Base-by-base conservation (phyloP, 2,113 vertebrate species). In the Oncorhynchus mykiss region DNA sequence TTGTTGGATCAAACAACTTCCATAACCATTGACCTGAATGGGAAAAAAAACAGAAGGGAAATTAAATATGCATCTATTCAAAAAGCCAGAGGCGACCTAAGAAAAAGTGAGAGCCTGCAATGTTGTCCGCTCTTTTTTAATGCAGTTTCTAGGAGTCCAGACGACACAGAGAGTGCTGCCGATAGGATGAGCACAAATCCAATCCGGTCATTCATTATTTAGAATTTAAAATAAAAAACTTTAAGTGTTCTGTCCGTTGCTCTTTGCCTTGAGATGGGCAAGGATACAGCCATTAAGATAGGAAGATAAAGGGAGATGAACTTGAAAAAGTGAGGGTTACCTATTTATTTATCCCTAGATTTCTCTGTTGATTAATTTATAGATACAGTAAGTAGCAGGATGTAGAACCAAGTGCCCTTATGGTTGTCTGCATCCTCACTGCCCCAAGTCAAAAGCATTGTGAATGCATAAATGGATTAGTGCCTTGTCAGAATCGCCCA, bases 391-490 rank as follows among this genome's bases (percentile, higher is more conserved):
- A 20, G 54, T 54, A 54, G 51, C 51, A 54, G 51, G 27, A 64
- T 54, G 22, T 74, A 11, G 27, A 9, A 24, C 70, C 49, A 51
- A 29, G 7, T 62, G 2, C 48, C 24, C 18, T 4, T n/a, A 6
- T 27, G 60, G 22, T 68, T 59, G 22, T 49, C 39, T 29, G n/a
- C 48, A 27, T 74, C 20, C 31, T 20, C 31, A 68, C 3, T 67
- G 29, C 29, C 18, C 9, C 6, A 18, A 25, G 66, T 34, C 65
- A 2, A n/a, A 67, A 31, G 25, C n/a, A 59, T 34, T 31, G 67
- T 25, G 49, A 49, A 34, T 12, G 24, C 54, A 70, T 74, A 60
- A 49, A 27, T 16, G 29, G 62, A 70, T 74, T 48, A 74, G 64
- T 51, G 71, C 34, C 64, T 79, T 70, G 67, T 73, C 51, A 39